Evolutionary conservation across 1,140 invertebrate genomes (phyloP), one percentile per base, ranked within the genome.

Genomic region (Sitophilus oryzae): DNA sequence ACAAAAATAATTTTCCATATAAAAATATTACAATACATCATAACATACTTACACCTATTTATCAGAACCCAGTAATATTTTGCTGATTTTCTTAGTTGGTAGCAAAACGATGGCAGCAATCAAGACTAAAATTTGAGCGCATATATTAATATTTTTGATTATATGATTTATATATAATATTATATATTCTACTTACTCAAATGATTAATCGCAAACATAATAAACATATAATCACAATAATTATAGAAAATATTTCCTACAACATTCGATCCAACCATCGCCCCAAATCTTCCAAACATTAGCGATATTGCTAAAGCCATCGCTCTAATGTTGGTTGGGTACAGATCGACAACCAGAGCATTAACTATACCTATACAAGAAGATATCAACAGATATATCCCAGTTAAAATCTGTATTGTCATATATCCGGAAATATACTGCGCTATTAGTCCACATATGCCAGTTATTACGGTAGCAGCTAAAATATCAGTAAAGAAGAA

Each of bases 221-320:
- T 70, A 65, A 78, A 76, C 0, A 74, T 69, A 21, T 71, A 63
- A 40, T 73, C 63, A 52, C 77, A 79, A 36, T 74, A 66, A n/a
- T 69, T 66, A 49, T 77, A 75, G 9, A 78, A 66, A 0, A 76
- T 66, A 10, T 66, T 65, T 6, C 76, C 77, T 3, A 74, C 68
- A 18, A 76, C 36, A 58, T 76, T 73, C 2, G 75, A 73, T 8
- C 77, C 77, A 34, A 72, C 62, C 2, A 76, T 74, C 0, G 76
- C 77, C 2, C 77, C 77, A 16, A 72, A 60, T 8, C 77, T 63
- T 3, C 77, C 77, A 54, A 76, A 73, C 77, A 78, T 79, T 51
- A 78, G 71, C 63, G 77, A 77, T 15, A 77, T 67, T 19, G 77
- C 76, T 69, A 79, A 72, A 19, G 77, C 76, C 77, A 78, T 78